Evolutionary conservation across 2,113 vertebrate genomes (phyloP).

Genomic region (Callithrix jacchus): DNA sequence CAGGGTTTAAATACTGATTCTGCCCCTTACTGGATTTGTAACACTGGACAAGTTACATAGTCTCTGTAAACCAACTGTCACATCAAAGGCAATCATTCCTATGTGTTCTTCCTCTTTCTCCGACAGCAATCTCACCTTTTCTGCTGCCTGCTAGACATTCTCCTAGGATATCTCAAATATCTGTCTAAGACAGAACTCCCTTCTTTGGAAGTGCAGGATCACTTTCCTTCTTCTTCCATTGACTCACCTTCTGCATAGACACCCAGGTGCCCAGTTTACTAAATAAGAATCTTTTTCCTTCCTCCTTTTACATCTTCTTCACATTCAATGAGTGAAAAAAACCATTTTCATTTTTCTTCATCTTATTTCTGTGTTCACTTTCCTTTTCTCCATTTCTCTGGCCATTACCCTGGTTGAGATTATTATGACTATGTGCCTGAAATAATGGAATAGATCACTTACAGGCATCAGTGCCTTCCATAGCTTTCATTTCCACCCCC

Average conservation of each 20-base stretch:
- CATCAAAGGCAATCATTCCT: not conserved
- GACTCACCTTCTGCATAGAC: not conserved
- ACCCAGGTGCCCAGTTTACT: fast-evolving
- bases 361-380: not conserved
- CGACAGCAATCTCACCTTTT: not conserved
- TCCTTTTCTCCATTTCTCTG: not conserved
- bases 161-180: not conserved
- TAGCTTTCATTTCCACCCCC: not conserved
- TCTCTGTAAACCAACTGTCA: not conserved
- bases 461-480: not conserved
- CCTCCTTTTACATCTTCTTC: not conserved
- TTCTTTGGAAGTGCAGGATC: no score
- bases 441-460: not conserved
- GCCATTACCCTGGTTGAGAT: not conserved
- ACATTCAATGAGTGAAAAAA: not conserved
- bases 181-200: not conserved
- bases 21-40: not conserved
- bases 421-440: not conserved
- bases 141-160: not conserved
- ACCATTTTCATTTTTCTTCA: not conserved
- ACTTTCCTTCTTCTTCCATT: not conserved
- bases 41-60: not conserved
- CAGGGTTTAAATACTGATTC: not conserved
- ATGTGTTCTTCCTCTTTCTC: not conserved
- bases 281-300: not conserved